Percentiles rank a stretch among this genome's conserved stretches.
Conservation (phyloP, 1,140 invertebrate species). For the Pseudomyrmex pallidus region DNA sequence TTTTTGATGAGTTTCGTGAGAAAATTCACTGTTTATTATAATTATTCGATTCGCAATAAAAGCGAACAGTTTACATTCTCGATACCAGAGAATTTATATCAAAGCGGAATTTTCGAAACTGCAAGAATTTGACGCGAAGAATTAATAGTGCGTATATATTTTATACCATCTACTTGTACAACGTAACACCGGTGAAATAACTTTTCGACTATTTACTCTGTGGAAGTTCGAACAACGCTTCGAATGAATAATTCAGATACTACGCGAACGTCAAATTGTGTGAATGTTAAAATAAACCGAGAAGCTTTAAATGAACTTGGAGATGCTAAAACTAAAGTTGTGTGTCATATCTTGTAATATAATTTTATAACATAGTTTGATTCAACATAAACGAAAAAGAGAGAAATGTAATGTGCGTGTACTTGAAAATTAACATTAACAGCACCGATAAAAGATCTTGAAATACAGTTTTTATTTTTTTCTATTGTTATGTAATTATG, state of each 20-base stretch:
- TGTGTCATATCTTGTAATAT: not conserved
- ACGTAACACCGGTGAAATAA: not conserved
- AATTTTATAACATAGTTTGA: slow-evolving; percentile 9
- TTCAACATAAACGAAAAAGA: not conserved
- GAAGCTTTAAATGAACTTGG: slow-evolving; percentile 10
- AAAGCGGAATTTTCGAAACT: slow-evolving; percentile 2
- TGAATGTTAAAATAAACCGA: slow-evolving; percentile 7
- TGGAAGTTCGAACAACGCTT: slow-evolving; percentile 19
- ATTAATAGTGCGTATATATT: not conserved
- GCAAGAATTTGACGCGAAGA: not conserved
- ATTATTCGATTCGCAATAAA: no score
- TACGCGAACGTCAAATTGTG: slow-evolving; percentile 12
- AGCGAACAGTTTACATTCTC: no score
- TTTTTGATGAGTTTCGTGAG: not conserved
- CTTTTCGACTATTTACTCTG: not conserved
- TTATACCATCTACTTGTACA: not conserved
- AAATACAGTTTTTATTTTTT: not conserved
- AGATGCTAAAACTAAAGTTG: slow-evolving; percentile 20
- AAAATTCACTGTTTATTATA: no score
- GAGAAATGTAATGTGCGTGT: not conserved
- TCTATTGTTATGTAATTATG: not conserved
- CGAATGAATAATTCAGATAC: slow-evolving; percentile 26
- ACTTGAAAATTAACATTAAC: slow-evolving; percentile 1
- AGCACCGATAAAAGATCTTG: not conserved
- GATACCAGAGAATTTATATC: not conserved